Conservation (phyloP, 1,140 invertebrate genomes). For the Dendroctonus ponderosae region DNA sequence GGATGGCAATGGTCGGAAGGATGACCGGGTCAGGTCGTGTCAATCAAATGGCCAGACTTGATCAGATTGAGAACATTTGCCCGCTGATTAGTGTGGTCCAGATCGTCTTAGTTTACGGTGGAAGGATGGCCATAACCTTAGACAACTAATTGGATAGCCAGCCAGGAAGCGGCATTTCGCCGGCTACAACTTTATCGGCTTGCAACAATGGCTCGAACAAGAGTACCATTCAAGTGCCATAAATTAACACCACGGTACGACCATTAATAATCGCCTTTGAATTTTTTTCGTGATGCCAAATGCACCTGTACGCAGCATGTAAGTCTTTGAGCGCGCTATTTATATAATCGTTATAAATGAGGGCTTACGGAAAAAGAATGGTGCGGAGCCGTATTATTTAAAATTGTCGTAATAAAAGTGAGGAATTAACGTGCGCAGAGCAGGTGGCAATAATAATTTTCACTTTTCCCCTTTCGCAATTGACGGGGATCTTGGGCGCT, state of each 20-base stretch:
- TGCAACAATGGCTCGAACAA: constrained; percentile 25
- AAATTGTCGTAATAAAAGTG: constrained; percentile 11
- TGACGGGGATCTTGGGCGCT: no score
- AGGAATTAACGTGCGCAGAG: constrained; percentile 3
- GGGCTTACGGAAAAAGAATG: constrained; percentile 9
- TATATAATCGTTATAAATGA: constrained; percentile 32
- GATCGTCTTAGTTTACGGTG: not conserved
- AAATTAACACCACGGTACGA: constrained; percentile 25
- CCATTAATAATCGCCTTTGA: constrained; percentile 28
- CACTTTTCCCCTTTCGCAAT: no score
- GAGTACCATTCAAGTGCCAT: constrained; percentile 19
- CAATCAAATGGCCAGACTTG: no score
- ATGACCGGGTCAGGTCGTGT: no score
- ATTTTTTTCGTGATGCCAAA: constrained; percentile 14
- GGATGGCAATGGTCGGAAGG: no score
- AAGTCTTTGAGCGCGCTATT: constrained; percentile 28
- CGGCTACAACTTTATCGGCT: constrained; percentile 15
- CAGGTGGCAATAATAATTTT: not conserved
- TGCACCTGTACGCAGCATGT: constrained; percentile 31
- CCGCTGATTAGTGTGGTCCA: not conserved
- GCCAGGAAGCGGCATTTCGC: constrained; percentile 13
- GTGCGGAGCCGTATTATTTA: constrained; percentile 2
- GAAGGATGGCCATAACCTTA: constrained; percentile 12
- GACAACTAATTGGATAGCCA: constrained; percentile 20
- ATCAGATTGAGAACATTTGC: not conserved